Evolutionary conservation across 1,140 invertebrate species (phyloP).

Genomic region (Eciton burchellii): DNA sequence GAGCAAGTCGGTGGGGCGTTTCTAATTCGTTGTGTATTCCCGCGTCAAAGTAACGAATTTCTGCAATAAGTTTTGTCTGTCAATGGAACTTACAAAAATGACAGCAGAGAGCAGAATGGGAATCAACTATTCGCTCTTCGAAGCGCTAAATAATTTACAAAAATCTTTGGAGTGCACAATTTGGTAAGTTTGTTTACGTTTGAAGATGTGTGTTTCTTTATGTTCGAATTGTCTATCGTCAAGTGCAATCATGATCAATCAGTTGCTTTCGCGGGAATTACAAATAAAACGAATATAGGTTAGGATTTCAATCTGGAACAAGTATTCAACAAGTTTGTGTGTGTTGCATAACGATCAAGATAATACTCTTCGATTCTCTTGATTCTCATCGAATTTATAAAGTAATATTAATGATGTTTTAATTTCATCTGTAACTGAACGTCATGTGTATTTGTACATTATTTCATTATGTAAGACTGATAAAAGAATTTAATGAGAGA

Average conservation of each 20-base stretch:
- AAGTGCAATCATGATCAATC: neutral
- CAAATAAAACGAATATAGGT: slow-evolving; percentile 27
- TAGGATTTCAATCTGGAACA: slow-evolving; percentile 8
- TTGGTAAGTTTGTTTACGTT: slow-evolving; percentile 65
- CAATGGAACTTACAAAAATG: slow-evolving; percentile 24
- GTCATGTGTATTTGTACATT: neutral
- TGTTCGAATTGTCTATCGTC: neutral
- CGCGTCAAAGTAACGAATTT: neutral
- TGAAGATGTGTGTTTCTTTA: too few species aligned
- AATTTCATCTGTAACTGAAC: neutral
- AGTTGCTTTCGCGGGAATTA: neutral
- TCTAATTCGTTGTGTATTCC: neutral
- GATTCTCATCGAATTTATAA: neutral
- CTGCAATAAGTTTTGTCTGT: neutral
- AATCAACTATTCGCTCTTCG: slow-evolving; percentile 32
- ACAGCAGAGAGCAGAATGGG: neutral
- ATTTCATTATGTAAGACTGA: too few species aligned
- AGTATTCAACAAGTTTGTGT: slow-evolving; percentile 5
- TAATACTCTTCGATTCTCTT: too few species aligned
- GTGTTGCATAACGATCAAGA: too few species aligned
- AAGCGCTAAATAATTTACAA: slow-evolving; percentile 37
- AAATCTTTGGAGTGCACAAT: slow-evolving; percentile 67
- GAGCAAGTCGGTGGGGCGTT: neutral
- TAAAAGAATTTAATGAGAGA: neutral
- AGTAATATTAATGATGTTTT: neutral